Percentiles rank a stretch among this genome's conserved stretches.
These are phyloP conservation scores for Lasioglossum figueresi DNA, from an alignment of 2,888 invertebrate genomes.

Conservation along the genomic window DNA sequence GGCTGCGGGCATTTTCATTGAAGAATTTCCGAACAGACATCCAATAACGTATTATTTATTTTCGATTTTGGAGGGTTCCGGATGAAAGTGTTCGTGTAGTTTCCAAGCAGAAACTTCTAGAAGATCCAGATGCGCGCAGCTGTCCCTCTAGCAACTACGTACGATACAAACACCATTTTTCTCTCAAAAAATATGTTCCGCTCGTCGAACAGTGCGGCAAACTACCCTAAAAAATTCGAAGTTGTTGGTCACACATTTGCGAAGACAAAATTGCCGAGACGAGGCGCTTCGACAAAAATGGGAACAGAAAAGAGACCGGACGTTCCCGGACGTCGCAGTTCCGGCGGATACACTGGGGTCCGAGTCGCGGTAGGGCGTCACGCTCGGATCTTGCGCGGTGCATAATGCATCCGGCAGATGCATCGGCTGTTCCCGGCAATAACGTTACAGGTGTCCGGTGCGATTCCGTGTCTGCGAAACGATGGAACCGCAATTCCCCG, in stretches of 20 bases:
- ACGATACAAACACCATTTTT: no score
- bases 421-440: slow-evolving; percentile 17
- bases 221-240: no score
- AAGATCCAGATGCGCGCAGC: background rate
- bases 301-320: background rate
- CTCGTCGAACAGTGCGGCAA: no score
- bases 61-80: background rate
- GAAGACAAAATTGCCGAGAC: no score
- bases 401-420: slow-evolving; percentile 21
- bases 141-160: no score
- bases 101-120: background rate
- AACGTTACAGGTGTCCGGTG: slow-evolving; percentile 32
- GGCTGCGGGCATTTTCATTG: no score
- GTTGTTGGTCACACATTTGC: no score
- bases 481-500: background rate
- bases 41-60: background rate
- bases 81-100: background rate
- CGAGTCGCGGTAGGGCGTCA: background rate
- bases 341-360: background rate
- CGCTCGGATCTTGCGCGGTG: background rate
- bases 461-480: background rate
- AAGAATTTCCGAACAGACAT: no score
- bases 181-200: no score
- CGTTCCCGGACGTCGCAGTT: background rate
- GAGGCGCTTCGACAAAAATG: background rate